phyloP scores from a whole-genome alignment of 1,140 invertebrate genomes.

The Zaprionus gabonicus region DNA sequence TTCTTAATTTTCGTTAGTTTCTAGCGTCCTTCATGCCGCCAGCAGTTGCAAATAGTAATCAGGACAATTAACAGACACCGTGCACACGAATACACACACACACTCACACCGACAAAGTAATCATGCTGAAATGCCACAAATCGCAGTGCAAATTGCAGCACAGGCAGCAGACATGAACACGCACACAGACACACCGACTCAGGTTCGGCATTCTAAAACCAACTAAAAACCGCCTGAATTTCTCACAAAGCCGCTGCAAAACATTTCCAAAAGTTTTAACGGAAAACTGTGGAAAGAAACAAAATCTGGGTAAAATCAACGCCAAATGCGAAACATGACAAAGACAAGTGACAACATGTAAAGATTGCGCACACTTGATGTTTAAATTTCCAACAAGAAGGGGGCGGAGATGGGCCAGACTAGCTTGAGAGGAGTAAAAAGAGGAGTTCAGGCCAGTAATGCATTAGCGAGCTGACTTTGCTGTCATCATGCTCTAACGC shows the following conservation, averaged over 20 bases:
- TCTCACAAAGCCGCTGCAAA: conserved; percentile 7
- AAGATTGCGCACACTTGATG: conserved; percentile 36
- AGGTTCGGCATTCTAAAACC: conserved; percentile 19
- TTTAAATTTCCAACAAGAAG: conserved; percentile 20
- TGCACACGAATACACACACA: conserved; percentile 2
- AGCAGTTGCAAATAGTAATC: conserved; percentile 36
- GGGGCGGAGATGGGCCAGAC: too few relatives aligned
- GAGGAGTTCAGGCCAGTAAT: background rate
- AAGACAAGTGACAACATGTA: conserved; percentile 42
- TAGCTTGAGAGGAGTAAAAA: background rate
- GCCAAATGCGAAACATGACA: conserved; percentile 43
- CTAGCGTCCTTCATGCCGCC: conserved; percentile 16
- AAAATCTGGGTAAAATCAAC: conserved; percentile 1
- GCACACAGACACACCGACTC: conserved; percentile 6
- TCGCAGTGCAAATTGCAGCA: conserved; percentile 41
- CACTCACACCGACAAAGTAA: conserved; percentile 24
- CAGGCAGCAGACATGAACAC: conserved; percentile 10
- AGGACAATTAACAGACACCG: conserved; percentile 41
- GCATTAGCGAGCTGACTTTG: conserved; percentile 4
- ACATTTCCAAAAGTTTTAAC: conserved; percentile 30
- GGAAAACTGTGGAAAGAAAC: conserved; percentile 38
- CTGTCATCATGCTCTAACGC: conserved; percentile 38
- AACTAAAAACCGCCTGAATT: conserved; percentile 3
- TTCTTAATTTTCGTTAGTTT: conserved; percentile 38
- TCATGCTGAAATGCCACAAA: conserved; percentile 45